Conservation (phyloP, 2,113 vertebrate species). For the Diadophis punctatus region DNA sequence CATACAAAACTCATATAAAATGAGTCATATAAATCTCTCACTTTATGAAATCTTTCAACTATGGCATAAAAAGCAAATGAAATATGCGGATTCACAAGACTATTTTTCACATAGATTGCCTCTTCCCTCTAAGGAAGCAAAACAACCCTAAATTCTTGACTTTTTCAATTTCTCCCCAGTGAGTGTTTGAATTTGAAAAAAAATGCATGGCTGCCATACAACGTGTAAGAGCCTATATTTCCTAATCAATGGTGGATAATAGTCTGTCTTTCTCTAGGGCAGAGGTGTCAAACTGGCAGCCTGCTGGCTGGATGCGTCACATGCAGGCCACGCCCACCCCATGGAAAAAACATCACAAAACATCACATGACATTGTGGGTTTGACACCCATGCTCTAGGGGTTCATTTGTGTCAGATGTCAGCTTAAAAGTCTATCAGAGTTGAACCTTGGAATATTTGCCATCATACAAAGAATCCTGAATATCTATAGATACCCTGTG, state of each 20-base stretch:
- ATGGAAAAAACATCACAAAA: too few relatives aligned
- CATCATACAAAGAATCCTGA: background rate
- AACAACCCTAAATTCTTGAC: background rate
- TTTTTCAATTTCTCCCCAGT: background rate
- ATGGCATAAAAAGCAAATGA: background rate
- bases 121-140: background rate
- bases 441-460: background rate
- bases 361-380: too few relatives aligned
- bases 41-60: background rate
- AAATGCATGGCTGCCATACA: background rate
- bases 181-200: background rate
- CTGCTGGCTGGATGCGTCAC: too few relatives aligned
- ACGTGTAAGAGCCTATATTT: background rate
- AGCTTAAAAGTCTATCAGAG: background rate
- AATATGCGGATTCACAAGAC: background rate
- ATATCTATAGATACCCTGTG: background rate
- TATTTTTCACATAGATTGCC: background rate
- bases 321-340: too few relatives aligned
- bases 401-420: background rate
- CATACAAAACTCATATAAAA: background rate
- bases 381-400: background rate
- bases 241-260: background rate
- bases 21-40: background rate
- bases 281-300: too few relatives aligned
- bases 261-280: background rate